Base-by-base conservation (phyloP, 2,888 invertebrate species). In the Callyntrura sp. region DNA sequence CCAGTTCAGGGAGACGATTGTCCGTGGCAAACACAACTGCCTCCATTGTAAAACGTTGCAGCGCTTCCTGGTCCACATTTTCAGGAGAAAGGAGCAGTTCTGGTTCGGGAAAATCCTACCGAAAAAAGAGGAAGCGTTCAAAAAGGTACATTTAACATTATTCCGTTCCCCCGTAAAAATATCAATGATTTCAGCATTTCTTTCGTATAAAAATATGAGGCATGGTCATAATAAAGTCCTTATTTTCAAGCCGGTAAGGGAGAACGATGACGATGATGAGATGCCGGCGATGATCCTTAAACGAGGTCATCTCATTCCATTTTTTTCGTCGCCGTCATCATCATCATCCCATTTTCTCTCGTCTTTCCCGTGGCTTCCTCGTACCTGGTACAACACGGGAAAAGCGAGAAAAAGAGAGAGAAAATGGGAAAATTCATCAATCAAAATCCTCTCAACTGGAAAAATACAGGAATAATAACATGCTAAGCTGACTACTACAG, bases 1-100 rank as follows among this genome's bases (percentile, higher is more conserved):
- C 95, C 8, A 94, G 93, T 88, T 93, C 91, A 0, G 94, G 93
- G 14, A 94, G 92, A 70, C 93, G 93, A 83, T 93, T 92, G 82
- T 93, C 93, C 0, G 95, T 95, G 20, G 94, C 94, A 92, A 94
- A 95, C 90, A 95, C 94, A 25, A 95, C 95, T 9, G 95, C 96
- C 92, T 95, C 95, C 86, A 94, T 93, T 78, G 95, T 95, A 93
- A 95, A 95, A 43, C 93, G 93, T 88, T 95, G 93, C 87, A 96
- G 94, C 6, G 94, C 94, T 45, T 95, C 94, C 90, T 95, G 94
- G 92, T 95, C 94, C 6, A 96, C 95, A 94, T 96, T 96, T 9
- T 94, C 94, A 11, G 94, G 93, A 28, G 94, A 93, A n/a, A 96
- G 94, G 55, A 96, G 94, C 60, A 93, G 92, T 68, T 94, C 94